Base-by-base conservation (phyloP, 2,113 vertebrate genomes). In the Tamias sibiricus region DNA sequence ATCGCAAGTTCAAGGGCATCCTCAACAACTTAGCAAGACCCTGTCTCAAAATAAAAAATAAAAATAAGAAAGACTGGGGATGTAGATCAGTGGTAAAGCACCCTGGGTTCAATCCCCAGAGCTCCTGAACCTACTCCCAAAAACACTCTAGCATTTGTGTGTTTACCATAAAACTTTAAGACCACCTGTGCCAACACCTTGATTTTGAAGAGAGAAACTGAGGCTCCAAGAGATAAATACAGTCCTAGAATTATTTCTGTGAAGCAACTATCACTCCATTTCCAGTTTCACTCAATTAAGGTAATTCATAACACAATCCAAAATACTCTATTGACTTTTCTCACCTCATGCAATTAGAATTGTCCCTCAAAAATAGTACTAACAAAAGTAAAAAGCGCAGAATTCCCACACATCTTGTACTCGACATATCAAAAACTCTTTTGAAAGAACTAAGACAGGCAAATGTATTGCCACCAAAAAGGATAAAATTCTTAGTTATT, bases 381-480 rank as follows among this genome's bases (percentile, higher is more conserved):
- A 90, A 44, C 76, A 40, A 88, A 88, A 89, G 28, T 54, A 32
- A 66, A 80, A 30, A 26, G 52, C 64, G 42, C 2, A 83, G 47
- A 94, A 80, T 12, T 28, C 26, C 3, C 40, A 40, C 13, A 76
- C 26, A 62, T 95, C 32, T 84, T 81, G 57, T 93, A n/a, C 11
- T 87, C 40, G 68, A 68, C 26, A 44, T 74, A 12, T 64, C 57
- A 84, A 80, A 54, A 83, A 87, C 76, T 77, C 12, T 79, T 77
- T 88, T 81, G 37, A 26, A 94, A 97, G 54, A 91, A 75, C 42
- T 52, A 28, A 52, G 52, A 52, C 12, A 47, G 37, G 52, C 64
- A 82, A 91, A 81, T 72, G 4, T 42, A 81, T 71, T 64, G 12
- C 62, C 12, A 66, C 57, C 52, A 54, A 66, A 94, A 69, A 88